phyloP scores from a whole-genome alignment of 2,113 vertebrate species.

The Eulemur macaco region DNA sequence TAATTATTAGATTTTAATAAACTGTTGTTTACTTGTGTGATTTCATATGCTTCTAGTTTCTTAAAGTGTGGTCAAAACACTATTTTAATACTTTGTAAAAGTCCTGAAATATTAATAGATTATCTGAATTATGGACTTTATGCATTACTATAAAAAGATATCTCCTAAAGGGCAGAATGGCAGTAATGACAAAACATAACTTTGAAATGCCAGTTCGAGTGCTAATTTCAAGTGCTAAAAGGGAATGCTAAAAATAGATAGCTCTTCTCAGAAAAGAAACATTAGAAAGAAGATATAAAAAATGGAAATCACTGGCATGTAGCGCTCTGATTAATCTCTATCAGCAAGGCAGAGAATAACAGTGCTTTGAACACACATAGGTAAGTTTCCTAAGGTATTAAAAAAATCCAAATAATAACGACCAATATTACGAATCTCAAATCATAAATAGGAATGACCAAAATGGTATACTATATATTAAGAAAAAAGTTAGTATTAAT shows the following conservation, averaged over 20 bases:
- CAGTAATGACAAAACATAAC: not conserved
- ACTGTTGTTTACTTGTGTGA: not conserved
- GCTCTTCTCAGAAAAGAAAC: not conserved
- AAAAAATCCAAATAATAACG: not conserved
- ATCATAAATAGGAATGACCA: not conserved
- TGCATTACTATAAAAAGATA: not conserved
- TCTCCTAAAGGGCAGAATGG: not conserved
- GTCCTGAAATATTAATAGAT: not conserved
- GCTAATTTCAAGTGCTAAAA: conserved; percentile 36
- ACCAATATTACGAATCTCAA: not conserved
- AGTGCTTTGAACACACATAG: not conserved
- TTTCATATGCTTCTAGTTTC: not conserved
- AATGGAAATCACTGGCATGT: not conserved
- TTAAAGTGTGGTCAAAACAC: not conserved
- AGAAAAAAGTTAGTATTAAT: not conserved
- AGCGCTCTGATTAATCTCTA: not conserved
- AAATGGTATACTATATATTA: not conserved
- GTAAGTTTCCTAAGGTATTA: not conserved
- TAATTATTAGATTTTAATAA: not conserved
- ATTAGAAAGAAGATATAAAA: not conserved
- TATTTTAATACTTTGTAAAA: not conserved
- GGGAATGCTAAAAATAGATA: conserved; percentile 17
- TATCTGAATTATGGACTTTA: not conserved
- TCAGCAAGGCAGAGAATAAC: not conserved
- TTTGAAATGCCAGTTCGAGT: not conserved